These are phyloP conservation scores for Mesocricetus auratus DNA, from an alignment of 2,113 vertebrate genomes.

Conservation along the genomic window DNA sequence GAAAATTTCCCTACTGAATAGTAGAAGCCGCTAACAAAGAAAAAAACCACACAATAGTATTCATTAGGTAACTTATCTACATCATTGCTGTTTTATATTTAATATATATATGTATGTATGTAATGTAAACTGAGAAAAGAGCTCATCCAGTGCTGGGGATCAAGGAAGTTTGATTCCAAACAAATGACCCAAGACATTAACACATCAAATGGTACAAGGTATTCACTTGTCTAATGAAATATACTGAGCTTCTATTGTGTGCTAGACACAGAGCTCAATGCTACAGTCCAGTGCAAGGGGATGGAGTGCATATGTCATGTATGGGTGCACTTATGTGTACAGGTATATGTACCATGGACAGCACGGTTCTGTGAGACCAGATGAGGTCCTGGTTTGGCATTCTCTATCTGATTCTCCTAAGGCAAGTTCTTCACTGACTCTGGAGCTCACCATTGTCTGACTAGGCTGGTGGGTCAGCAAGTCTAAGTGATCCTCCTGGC, in stretches of 20 bases:
- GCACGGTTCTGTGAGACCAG: background rate
- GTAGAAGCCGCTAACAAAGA: conserved; percentile 70
- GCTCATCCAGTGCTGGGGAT: background rate
- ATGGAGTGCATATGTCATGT: background rate
- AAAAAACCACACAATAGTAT: conserved; percentile 67
- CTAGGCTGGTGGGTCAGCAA: background rate
- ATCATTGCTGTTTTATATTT: conserved; percentile 36
- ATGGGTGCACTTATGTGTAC: background rate
- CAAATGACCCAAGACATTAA: background rate
- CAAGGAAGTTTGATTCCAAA: conserved; percentile 30
- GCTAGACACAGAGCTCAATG: background rate
- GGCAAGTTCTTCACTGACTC: background rate
- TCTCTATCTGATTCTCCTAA: background rate
- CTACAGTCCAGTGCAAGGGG: too few relatives aligned
- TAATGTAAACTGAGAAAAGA: background rate
- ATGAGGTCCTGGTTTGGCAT: background rate
- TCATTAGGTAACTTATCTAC: conserved; percentile 69
- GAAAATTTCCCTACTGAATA: conserved; percentile 73
- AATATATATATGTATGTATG: background rate
- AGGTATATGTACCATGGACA: background rate
- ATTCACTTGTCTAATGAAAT: background rate
- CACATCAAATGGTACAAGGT: background rate
- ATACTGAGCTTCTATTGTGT: background rate
- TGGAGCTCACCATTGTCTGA: background rate
- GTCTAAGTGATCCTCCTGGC: background rate